phyloP scores from a whole-genome alignment of 2,888 invertebrate species.

The Xestoiulus laeticollis region DNA sequence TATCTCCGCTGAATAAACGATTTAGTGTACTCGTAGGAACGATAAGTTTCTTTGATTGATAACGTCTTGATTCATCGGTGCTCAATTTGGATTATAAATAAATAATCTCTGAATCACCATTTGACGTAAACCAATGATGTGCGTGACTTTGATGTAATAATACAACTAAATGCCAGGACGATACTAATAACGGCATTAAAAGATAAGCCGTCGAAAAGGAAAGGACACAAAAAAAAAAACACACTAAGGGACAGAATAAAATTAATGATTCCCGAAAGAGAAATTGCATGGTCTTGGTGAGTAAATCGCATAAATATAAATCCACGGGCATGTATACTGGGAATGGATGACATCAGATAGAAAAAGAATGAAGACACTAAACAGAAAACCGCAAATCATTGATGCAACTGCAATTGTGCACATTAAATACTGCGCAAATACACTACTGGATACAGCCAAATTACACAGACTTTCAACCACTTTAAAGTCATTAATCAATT shows the following conservation, averaged over 20 bases:
- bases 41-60: constrained; percentile 47
- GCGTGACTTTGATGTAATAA: constrained; percentile 39
- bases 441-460: background rate
- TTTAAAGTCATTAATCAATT: constrained; percentile 27
- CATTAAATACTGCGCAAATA: background rate
- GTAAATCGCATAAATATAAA: background rate
- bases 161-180: background rate
- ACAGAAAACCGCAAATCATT: background rate
- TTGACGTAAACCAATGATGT: constrained; percentile 25
- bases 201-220: constrained; percentile 19
- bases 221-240: background rate
- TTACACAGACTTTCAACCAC: constrained; percentile 9
- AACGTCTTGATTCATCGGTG: constrained; percentile 5
- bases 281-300: background rate
- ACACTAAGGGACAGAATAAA: background rate
- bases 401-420: background rate
- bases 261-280: constrained; percentile 43
- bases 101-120: constrained; percentile 46
- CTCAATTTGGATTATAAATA: constrained; percentile 35
- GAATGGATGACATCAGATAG: background rate
- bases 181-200: constrained; percentile 41
- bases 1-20: background rate
- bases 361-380: background rate
- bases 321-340: background rate
- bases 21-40: constrained; percentile 14